Conservation (phyloP, 2,797 vertebrate species). For the Tenualosa thibaudeaui region DNA sequence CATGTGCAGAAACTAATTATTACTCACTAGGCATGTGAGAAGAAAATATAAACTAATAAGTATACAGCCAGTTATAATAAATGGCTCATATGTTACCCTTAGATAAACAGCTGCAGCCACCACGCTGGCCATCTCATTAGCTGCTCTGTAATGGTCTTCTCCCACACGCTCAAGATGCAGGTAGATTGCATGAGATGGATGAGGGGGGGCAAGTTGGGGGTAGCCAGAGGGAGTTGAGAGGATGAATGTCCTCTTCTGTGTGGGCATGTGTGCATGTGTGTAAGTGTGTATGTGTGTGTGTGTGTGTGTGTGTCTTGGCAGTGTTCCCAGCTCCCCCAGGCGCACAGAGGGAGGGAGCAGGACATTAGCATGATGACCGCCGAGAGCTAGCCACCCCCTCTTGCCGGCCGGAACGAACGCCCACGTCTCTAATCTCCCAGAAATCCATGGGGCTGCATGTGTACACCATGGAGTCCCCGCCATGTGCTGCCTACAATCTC, state of each 20-base stretch:
- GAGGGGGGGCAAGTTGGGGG: background rate
- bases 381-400: constrained; percentile 51
- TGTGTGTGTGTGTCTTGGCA: constrained; percentile 52
- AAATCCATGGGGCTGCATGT: constrained; percentile 32
- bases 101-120: constrained; percentile 14
- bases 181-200: constrained; percentile 14
- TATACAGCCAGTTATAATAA: background rate
- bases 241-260: background rate
- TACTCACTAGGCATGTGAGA: background rate
- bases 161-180: constrained; percentile 10
- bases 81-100: background rate
- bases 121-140: constrained; percentile 17
- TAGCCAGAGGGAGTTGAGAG: constrained; percentile 10
- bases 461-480: background rate
- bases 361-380: constrained; percentile 62
- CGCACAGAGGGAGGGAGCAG: constrained; percentile 58
- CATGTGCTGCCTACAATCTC: constrained; percentile 39
- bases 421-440: constrained; percentile 50
- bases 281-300: background rate
- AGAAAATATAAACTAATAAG: background rate
- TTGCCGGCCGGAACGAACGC: constrained; percentile 35
- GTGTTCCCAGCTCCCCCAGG: constrained; percentile 52
- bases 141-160: constrained; percentile 5
- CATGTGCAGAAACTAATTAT: constrained; percentile 15
- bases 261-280: background rate